A percentile compares a stretch with the other conserved stretches of the same genome.
These are phyloP conservation scores for Sterna hirundo DNA, from an alignment of 2,113 vertebrate genomes.

Conservation along the genomic window DNA sequence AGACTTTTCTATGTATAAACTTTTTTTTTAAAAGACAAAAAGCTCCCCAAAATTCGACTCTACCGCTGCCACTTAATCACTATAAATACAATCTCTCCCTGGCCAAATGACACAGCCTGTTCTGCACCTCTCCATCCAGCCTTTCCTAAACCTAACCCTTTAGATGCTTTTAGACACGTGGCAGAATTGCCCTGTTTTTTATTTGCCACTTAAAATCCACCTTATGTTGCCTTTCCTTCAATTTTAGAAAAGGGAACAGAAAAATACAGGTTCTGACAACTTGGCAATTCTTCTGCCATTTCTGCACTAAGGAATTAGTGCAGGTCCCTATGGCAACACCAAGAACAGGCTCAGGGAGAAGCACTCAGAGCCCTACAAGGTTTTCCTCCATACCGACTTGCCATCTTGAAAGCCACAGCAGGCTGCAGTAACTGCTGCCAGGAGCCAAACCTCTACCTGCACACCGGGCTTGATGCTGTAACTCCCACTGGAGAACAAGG, in stretches of 20 bases:
- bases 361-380: background rate
- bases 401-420: background rate
- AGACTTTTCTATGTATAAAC: background rate
- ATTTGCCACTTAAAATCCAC: background rate
- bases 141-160: background rate
- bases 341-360: background rate
- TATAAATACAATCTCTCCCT: background rate
- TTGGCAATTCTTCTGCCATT: background rate
- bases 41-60: background rate
- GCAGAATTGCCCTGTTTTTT: background rate
- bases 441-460: background rate
- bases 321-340: background rate
- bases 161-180: background rate
- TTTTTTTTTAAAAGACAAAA: background rate
- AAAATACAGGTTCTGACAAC: background rate
- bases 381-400: background rate
- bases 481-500: background rate
- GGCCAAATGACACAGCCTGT: background rate
- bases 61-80: background rate
- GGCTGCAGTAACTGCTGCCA: background rate
- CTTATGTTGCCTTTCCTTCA: background rate
- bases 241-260: background rate
- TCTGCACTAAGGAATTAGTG: background rate
- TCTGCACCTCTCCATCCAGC: background rate
- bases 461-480: background rate